These are phyloP conservation scores for Puffinus mauretanicus DNA, from an alignment of 2,113 vertebrate genomes.

Conservation along the genomic window DNA sequence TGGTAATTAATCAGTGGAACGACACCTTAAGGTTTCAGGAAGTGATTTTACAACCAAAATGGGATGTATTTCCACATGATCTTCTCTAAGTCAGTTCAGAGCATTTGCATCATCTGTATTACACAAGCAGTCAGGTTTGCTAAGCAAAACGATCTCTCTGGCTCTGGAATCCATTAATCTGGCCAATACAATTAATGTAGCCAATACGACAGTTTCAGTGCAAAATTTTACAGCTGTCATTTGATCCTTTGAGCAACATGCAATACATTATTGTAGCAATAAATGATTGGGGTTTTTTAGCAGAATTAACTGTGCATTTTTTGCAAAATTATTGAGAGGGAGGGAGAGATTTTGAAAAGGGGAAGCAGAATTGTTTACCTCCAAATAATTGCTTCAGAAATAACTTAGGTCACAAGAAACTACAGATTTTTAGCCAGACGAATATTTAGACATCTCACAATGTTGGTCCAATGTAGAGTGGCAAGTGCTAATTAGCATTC, in stretches of 20 bases:
- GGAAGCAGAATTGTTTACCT: not conserved
- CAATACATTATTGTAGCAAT: not conserved
- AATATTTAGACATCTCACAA: not conserved
- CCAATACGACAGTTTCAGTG: not conserved
- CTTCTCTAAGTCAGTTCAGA: not conserved
- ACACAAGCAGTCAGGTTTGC: not conserved
- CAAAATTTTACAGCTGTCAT: not conserved
- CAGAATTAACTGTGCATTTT: not conserved
- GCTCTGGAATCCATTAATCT: not conserved
- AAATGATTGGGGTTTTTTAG: not conserved
- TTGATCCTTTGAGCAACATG: not conserved
- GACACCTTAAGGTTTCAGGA: not conserved
- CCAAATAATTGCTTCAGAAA: not conserved
- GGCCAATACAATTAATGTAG: not conserved
- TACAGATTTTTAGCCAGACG: not conserved
- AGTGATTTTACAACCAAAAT: not conserved
- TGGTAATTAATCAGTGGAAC: not conserved
- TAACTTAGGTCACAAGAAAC: not conserved
- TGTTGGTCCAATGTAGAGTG: not conserved
- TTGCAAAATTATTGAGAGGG: not conserved
- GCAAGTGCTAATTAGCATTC: conserved; percentile 11
- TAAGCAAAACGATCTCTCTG: not conserved
- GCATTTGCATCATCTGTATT: not conserved
- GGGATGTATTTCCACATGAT: not conserved
- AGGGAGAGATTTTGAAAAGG: not conserved